phyloP scores from a whole-genome alignment of 2,888 invertebrate species.

The Orgyia antiqua region DNA sequence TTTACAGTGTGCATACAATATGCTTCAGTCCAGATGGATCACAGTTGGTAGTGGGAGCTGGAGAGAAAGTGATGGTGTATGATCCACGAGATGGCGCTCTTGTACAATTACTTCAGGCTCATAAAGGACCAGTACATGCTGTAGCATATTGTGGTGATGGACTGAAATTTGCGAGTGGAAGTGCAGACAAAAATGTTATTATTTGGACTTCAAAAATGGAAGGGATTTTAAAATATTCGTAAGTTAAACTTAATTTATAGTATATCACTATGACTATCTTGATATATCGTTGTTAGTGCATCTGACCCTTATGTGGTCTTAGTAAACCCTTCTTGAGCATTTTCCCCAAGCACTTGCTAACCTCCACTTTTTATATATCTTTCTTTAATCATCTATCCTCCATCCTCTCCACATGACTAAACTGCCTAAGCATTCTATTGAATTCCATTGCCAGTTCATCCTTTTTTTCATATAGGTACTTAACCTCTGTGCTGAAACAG shows the following conservation, averaged over 20 bases:
- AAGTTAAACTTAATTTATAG: constrained; percentile 47
- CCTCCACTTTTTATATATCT: too few species aligned
- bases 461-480: too few species aligned
- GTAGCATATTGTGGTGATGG: constrained; percentile 96
- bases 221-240: constrained; percentile 97
- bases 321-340: too few species aligned
- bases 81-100: constrained; percentile 94
- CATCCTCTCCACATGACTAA: too few species aligned
- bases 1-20: constrained; percentile 91
- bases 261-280: too few species aligned
- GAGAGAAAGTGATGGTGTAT: constrained; percentile 96
- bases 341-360: too few species aligned
- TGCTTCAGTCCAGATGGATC: constrained; percentile 98
- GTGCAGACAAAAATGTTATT: constrained; percentile 98
- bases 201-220: constrained; percentile 98
- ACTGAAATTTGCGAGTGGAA: constrained; percentile 97
- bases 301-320: too few species aligned
- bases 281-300: too few species aligned
- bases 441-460: too few species aligned
- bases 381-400: too few species aligned
- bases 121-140: constrained; percentile 95
- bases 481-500: too few species aligned
- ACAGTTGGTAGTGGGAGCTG: constrained; percentile 96
- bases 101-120: constrained; percentile 95
- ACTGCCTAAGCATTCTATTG: too few species aligned